A percentile compares a stretch with the other conserved stretches of the same genome.
Evolutionary conservation across 2,113 vertebrate genomes (phyloP).

Genomic region (Calyptommatus sinebrachiatus): DNA sequence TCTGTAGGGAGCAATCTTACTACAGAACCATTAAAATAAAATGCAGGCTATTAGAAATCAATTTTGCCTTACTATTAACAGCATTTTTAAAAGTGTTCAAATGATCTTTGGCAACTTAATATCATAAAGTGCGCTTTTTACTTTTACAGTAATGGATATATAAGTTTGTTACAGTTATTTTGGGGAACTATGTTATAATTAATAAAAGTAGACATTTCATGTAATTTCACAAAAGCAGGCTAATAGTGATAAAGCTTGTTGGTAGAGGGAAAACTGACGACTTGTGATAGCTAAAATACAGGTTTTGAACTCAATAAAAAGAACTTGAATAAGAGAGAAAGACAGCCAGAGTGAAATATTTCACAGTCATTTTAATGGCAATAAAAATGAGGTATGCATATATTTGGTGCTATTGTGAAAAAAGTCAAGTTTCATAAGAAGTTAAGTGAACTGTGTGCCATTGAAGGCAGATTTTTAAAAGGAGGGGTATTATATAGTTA

Average conservation of each 20-base stretch:
- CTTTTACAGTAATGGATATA: background rate
- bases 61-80: conserved; percentile 28
- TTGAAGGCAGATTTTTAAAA: background rate
- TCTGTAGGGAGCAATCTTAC: background rate
- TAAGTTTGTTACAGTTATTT: conserved; percentile 28
- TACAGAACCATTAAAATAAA: conserved; percentile 19
- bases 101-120: conserved; percentile 6
- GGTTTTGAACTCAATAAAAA: background rate
- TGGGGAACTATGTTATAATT: conserved; percentile 59
- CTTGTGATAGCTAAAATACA: conserved; percentile 12
- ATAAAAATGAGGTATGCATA: background rate
- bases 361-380: background rate
- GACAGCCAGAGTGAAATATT: background rate
- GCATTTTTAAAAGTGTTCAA: background rate
- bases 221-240: conserved; percentile 36
- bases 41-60: background rate
- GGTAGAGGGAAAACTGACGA: background rate
- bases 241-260: conserved; percentile 39
- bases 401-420: background rate
- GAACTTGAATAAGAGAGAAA: background rate
- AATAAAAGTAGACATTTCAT: conserved; percentile 43
- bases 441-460: background rate
- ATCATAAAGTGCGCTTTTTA: background rate
- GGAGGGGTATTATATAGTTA: no score
- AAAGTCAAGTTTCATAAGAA: background rate